phyloP scores from a whole-genome alignment of 2,888 invertebrate species.

The Troilus luridus region DNA sequence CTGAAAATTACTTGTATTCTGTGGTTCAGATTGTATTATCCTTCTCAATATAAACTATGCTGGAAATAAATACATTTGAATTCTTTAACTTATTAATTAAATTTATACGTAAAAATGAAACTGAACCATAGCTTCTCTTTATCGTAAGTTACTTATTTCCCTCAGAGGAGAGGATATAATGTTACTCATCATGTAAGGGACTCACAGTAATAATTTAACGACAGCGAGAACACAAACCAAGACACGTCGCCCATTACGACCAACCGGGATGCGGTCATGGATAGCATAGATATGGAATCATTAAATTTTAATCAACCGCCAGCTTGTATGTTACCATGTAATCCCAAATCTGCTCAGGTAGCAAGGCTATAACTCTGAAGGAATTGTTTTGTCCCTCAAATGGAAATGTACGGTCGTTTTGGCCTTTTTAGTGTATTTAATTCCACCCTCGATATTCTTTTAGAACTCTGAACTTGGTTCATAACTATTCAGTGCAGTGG shows the following conservation, averaged over 20 bases:
- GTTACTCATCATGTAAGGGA: neutral
- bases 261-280: neutral
- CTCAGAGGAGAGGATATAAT: neutral
- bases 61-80: no score
- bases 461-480: no score
- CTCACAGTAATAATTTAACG: neutral
- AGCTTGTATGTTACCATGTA: neutral
- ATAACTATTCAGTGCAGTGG: no score
- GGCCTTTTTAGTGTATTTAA: no score
- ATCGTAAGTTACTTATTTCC: neutral
- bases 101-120: no score
- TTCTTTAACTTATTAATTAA: no score
- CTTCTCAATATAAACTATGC: no score
- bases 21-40: no score
- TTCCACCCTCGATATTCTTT: no score
- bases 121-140: neutral
- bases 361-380: no score
- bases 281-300: neutral
- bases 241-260: neutral
- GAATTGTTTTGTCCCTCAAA: neutral
- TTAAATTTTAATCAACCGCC: neutral
- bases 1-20: no score
- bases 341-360: neutral
- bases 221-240: neutral
- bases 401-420: neutral